phyloP scores from a whole-genome alignment of 2,797 vertebrate genomes.

The Falco cherrug region DNA sequence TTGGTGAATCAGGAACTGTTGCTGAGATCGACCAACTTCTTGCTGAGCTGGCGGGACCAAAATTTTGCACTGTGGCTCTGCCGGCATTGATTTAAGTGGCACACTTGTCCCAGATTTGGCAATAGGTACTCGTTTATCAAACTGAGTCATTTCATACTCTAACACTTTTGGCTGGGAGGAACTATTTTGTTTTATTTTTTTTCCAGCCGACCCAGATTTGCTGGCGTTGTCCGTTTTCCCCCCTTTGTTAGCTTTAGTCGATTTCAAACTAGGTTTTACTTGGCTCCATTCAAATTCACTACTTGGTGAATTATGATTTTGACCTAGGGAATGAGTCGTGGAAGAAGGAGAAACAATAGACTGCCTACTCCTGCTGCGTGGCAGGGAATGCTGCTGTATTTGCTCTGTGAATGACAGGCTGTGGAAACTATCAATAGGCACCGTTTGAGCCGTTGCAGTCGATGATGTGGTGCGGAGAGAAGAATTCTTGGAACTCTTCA shows the following conservation, averaged over 20 bases:
- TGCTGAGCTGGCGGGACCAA: slow-evolving; percentile 83
- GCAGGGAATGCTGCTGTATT: slow-evolving; percentile 97
- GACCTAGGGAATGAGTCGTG: slow-evolving; percentile 89
- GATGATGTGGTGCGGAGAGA: slow-evolving; percentile 96
- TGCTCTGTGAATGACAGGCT: slow-evolving; percentile 94
- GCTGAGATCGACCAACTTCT: slow-evolving; percentile 85
- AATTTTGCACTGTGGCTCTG: slow-evolving; percentile 88
- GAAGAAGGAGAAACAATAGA: slow-evolving; percentile 94
- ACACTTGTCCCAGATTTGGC: slow-evolving; percentile 84
- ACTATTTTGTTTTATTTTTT: slow-evolving; percentile 85
- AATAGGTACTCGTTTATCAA: slow-evolving; percentile 89
- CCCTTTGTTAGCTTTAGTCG: slow-evolving; percentile 86
- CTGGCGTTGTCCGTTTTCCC: slow-evolving; percentile 82
- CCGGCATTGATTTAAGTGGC: slow-evolving; percentile 72
- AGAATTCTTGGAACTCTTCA: slow-evolving; percentile 98
- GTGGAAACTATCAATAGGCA: slow-evolving; percentile 96
- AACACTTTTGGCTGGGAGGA: slow-evolving; percentile 88
- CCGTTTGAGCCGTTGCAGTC: slow-evolving; percentile 95
- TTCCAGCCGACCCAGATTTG: slow-evolving; percentile 87
- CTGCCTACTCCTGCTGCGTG: slow-evolving; percentile 94
- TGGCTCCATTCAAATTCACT: slow-evolving; percentile 96
- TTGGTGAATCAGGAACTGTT: slow-evolving; percentile 91
- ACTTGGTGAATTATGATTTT: slow-evolving; percentile 89
- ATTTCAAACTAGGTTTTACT: slow-evolving; percentile 89
- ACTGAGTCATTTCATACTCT: slow-evolving; percentile 98